phyloP scores from a whole-genome alignment of 2,113 vertebrate genomes.

The Serinus canaria region DNA sequence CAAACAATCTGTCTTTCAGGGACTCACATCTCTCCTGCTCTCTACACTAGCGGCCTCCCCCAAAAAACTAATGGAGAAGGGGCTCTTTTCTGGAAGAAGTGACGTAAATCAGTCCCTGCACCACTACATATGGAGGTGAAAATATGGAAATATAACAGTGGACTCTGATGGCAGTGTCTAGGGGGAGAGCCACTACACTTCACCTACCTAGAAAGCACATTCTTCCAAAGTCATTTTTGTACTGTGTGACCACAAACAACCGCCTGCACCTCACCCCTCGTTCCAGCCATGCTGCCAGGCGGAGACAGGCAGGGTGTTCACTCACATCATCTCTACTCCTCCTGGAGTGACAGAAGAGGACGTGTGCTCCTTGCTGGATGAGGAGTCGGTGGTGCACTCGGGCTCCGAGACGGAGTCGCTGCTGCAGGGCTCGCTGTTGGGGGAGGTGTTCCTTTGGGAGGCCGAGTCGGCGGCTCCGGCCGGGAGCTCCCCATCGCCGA shows the following conservation, averaged over 20 bases:
- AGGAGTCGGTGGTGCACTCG: constrained; percentile 80
- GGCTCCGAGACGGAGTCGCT: constrained; percentile 81
- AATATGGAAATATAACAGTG: not conserved
- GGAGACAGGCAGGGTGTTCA: not conserved
- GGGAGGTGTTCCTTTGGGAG: constrained; percentile 72
- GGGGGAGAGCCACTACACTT: not conserved
- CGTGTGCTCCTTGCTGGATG: constrained; percentile 83
- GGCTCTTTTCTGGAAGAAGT: not conserved
- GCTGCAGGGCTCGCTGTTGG: constrained; percentile 72
- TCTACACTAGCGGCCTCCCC: not conserved
- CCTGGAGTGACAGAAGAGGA: constrained; percentile 70
- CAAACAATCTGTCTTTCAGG: not conserved
- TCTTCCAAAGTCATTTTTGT: not conserved
- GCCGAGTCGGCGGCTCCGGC: constrained; percentile 42
- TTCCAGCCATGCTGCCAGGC: not conserved
- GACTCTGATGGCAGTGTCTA: not conserved
- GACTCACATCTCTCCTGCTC: not conserved
- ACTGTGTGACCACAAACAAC: not conserved
- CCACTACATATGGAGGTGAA: not conserved
- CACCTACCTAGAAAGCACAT: not conserved
- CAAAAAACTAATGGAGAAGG: not conserved
- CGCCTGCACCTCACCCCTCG: not conserved
- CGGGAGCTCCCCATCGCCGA: constrained; percentile 76
- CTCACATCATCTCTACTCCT: constrained; percentile 78
- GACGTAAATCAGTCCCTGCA: not conserved